Conservation (phyloP, 1,140 invertebrate genomes). For the Hyles vespertilio region DNA sequence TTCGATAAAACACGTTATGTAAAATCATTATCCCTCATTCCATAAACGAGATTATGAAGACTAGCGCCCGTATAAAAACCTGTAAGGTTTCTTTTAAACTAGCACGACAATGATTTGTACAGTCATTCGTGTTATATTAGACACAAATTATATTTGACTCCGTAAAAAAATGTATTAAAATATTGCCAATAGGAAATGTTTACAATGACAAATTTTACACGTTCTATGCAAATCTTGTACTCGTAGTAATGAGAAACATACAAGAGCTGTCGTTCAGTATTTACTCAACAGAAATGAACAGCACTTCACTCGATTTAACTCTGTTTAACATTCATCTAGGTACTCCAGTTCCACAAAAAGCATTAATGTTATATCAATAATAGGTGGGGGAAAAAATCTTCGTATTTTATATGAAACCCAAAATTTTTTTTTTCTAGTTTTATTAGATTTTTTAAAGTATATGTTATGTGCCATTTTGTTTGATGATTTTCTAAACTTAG, state of each 20-base stretch:
- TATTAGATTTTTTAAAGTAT: too few relatives aligned
- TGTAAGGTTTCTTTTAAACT: conserved; percentile 8
- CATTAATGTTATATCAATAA: too few relatives aligned
- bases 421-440: too few relatives aligned
- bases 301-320: conserved; percentile 9
- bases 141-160: background rate
- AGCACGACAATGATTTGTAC: background rate
- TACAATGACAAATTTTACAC: conserved; percentile 8
- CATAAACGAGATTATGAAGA: conserved; percentile 27
- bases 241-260: conserved; percentile 44
- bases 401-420: too few relatives aligned
- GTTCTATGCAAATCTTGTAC: conserved; percentile 32
- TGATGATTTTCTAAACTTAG: too few relatives aligned
- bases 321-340: background rate
- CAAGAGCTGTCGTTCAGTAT: conserved; percentile 23
- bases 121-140: background rate
- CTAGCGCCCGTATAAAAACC: conserved; percentile 4
- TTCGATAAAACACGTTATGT: conserved; percentile 10
- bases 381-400: too few relatives aligned
- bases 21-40: conserved; percentile 20
- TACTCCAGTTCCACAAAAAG: too few relatives aligned
- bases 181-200: background rate
- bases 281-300: conserved; percentile 18
- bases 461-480: too few relatives aligned
- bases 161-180: background rate